Base-by-base conservation (phyloP, 2,888 invertebrate species). In the Catocala sponsa region DNA sequence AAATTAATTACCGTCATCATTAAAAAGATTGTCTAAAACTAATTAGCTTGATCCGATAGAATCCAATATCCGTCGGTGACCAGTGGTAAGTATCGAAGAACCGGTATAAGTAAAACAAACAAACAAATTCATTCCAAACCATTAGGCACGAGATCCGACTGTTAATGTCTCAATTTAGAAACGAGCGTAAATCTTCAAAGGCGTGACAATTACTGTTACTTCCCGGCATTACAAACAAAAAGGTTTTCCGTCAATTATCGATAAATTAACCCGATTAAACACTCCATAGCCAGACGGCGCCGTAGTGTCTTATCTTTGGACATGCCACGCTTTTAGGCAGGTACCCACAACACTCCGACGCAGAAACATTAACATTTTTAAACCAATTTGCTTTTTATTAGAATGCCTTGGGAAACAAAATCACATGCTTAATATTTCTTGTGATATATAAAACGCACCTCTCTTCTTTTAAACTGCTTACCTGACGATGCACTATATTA, bases 181-280 rank as follows among this genome's bases (percentile, higher is more conserved):
- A 91, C 92, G 93, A 88, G 91, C 94, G 94, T 94, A 94, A 94
- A 94, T 94, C 94, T 93, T 94, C 91, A 92, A 92, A 94, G 94
- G 94, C 94, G 94, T 94, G 94, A 94, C 94, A 94, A 94, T 94
- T 92, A 92, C 94, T 94, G 94, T 94, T 94, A 92, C 92, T 94
- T 93, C 86, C 94, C 92, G 90, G 90, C 91, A 91, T 89, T 91
- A 92, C 94, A 93, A 94, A 94, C 93, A 93, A 93, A 94, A 94
- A 94, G 94, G 92, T 89, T 93, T 91, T 91, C 91, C 94, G 94
- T 93, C 94, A 93, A 94, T 94, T 94, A 94, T 94, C 93, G 94
- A 94, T 94, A 94, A 94, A 94, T 94, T 94, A 94, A 94, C 93
- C 91, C 91, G 94, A 94, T 94, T 94, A 94, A 92, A 88, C 90